Conservation (phyloP, 2,113 vertebrate genomes). For the Dasyprocta punctata region DNA sequence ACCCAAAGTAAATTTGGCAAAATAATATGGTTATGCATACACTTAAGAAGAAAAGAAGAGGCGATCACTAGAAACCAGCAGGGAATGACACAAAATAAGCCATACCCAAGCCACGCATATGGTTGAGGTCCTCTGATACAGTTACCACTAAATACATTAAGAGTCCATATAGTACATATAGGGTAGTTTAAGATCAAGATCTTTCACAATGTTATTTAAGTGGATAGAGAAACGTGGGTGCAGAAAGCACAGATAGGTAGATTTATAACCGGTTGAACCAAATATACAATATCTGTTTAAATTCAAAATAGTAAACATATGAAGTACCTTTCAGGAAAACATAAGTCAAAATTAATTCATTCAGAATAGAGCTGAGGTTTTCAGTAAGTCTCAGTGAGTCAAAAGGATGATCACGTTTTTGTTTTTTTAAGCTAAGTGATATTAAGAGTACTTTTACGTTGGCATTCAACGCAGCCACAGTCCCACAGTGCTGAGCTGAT, state of each 20-base stretch:
- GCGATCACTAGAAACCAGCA: not conserved
- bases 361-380: not conserved
- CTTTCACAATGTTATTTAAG: constrained; percentile 12
- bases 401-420: not conserved
- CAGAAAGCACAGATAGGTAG: not conserved
- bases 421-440: not conserved
- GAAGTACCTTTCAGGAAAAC: not conserved
- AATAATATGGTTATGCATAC: not conserved
- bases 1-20: constrained; percentile 21
- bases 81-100: not conserved
- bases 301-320: constrained; percentile 9
- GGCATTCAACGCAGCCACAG: not conserved
- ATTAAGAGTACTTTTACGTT: not conserved
- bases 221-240: not conserved
- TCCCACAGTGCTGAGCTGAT: not conserved
- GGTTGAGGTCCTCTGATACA: not conserved
- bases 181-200: not conserved
- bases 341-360: constrained; percentile 9
- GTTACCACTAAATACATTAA: not conserved
- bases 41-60: accelerated
- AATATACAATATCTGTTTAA: not conserved
- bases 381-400: constrained; percentile 24
- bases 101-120: not conserved
- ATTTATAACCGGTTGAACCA: not conserved
- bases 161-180: not conserved